Conservation (phyloP, 2,113 vertebrate genomes). For the Corapipo altera region DNA sequence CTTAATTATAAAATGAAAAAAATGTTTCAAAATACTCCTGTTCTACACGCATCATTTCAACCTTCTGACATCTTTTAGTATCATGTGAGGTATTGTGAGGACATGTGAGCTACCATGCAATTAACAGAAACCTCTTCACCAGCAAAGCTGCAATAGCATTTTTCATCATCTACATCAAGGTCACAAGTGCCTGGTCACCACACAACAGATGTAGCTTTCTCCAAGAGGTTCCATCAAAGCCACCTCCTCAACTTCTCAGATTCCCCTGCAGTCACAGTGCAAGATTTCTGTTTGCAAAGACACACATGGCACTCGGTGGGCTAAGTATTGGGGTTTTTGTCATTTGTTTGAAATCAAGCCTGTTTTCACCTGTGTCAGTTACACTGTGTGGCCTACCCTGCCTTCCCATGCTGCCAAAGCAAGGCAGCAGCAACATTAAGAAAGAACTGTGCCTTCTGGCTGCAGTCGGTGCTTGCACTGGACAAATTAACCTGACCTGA, state of each 20-base stretch:
- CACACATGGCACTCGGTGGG: fast-evolving
- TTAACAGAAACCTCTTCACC: neutral
- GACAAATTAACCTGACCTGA: neutral
- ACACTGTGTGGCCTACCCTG: neutral
- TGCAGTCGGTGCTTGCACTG: neutral
- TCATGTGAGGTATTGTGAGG: neutral
- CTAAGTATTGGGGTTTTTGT: fast-evolving
- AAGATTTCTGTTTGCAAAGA: neutral
- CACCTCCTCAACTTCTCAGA: neutral
- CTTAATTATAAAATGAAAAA: neutral
- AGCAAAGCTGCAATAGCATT: neutral
- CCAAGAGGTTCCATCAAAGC: neutral
- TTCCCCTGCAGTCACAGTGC: neutral
- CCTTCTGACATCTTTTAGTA: neutral
- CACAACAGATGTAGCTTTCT: fast-evolving
- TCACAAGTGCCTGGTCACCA: neutral
- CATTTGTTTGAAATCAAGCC: neutral
- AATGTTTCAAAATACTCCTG: neutral
- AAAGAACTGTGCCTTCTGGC: neutral
- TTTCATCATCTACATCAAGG: neutral
- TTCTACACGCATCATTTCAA: neutral
- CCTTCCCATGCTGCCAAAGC: neutral
- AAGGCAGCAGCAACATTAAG: neutral
- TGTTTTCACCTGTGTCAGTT: neutral
- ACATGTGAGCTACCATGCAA: neutral